A percentile compares a stretch with the other conserved stretches of the same genome.
phyloP scores from a whole-genome alignment of 2,888 invertebrate species.

The Apotomis capreana region DNA sequence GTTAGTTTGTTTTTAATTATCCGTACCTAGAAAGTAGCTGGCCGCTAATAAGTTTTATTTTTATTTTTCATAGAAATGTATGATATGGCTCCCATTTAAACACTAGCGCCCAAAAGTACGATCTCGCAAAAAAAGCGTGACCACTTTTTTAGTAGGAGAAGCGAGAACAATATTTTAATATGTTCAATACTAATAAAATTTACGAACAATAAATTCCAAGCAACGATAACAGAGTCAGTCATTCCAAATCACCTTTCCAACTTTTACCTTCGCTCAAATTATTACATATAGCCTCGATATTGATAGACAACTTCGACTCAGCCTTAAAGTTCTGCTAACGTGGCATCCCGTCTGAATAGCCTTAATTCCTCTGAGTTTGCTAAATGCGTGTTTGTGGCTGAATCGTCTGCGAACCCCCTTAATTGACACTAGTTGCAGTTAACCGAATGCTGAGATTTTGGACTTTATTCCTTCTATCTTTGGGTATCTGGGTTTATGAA shows the following conservation, averaged over 20 bases:
- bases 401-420: conserved; percentile 45
- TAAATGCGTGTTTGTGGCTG: conserved; percentile 48
- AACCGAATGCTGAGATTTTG: neutral
- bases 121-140: too few species aligned
- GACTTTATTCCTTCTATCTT: neutral
- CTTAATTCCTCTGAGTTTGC: conserved; percentile 49
- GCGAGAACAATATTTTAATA: too few species aligned
- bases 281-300: neutral
- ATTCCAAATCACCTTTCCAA: neutral
- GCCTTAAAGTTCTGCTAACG: conserved; percentile 41
- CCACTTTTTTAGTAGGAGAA: too few species aligned
- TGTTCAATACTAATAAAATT: too few species aligned
- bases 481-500: neutral
- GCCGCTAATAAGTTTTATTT: too few species aligned
- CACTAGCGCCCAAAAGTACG: too few species aligned
- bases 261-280: neutral
- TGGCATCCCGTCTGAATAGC: conserved; percentile 45
- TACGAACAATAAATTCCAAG: too few species aligned
- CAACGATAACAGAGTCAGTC: neutral
- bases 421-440: conserved; percentile 41
- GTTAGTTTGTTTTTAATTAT: too few species aligned
- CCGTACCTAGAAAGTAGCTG: too few species aligned
- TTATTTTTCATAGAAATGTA: too few species aligned
- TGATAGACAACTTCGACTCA: conserved; percentile 31
- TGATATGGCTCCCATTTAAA: too few species aligned